Evolutionary conservation across 2,113 vertebrate species (phyloP), one percentile per base, ranked within the genome.

Genomic region (Herpailurus yagouaroundi): DNA sequence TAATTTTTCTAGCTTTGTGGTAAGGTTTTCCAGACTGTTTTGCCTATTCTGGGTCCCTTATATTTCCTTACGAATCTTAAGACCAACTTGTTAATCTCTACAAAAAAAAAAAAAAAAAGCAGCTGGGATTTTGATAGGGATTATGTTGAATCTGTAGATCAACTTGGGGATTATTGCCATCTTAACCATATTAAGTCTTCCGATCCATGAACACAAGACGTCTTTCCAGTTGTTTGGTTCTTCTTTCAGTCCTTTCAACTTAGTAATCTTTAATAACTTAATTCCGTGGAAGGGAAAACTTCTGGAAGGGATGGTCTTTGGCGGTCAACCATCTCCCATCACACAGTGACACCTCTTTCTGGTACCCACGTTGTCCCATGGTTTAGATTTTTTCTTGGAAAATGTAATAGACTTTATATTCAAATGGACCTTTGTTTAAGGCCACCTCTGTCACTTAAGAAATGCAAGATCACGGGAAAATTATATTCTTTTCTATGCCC

Each of bases 221-320:
- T 64, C 16, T 79, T 81, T 87, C 27, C 25, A 80, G 45, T 71
- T 60, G 63, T 33, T 89, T 57, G 85, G 3, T 3, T 86, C 33
- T 83, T 79, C n/a, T 52, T 92, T 80, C 90, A 64, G 81, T 93
- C 86, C 23, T 84, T 80, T 95, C 29, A 93, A 94, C 25, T 71
- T 73, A 89, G 82, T 82, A 73, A 84, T 36, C 23, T 84, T 84
- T 64, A 93, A 63, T 21, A 84, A 96, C 82, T 60, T 68, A 91
- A 76, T 48, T 93, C 81, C 86, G 13, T 73, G 88, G 23, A 29
- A 84, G 25, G 4, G 4, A 50, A 64, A 52, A 9, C 41, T 66
- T 89, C 84, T 45, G 74, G 41, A 41, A 50, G 25, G 52, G 31
- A 36, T 77, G 9, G 18, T 60, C 36, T 82, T 92, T 86, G 68